These are phyloP conservation scores for Temnothorax unifasciatus DNA, from an alignment of 2,888 invertebrate species.

Conservation along the genomic window DNA sequence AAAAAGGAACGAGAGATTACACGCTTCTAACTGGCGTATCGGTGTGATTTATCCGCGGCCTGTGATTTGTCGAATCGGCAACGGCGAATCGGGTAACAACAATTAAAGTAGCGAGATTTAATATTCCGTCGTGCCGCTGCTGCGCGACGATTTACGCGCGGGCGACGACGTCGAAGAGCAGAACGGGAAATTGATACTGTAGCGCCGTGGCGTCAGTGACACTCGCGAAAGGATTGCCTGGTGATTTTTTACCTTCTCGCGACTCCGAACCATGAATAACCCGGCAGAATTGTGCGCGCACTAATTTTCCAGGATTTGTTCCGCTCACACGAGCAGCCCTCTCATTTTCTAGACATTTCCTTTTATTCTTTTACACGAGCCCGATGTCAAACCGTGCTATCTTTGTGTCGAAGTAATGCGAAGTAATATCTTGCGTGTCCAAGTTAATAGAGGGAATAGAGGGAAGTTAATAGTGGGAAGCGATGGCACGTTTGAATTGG, in stretches of 20 bases:
- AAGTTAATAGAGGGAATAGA: neutral
- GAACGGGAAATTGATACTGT: slow-evolving; percentile 43
- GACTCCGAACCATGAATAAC: neutral
- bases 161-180: slow-evolving; percentile 39
- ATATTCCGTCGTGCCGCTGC: slow-evolving; percentile 43
- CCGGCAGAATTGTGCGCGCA: too few relatives aligned
- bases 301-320: neutral
- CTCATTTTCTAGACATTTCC: neutral
- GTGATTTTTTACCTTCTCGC: neutral
- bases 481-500: slow-evolving; percentile 20
- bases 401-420: neutral
- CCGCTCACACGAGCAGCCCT: too few relatives aligned
- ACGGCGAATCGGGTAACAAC: slow-evolving; percentile 47
- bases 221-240: slow-evolving; percentile 36
- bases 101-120: slow-evolving; percentile 66
- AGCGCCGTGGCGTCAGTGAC: slow-evolving; percentile 11
- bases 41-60: slow-evolving; percentile 64
- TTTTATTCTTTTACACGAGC: neutral
- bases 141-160: slow-evolving; percentile 46
- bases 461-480: neutral
- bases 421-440: neutral
- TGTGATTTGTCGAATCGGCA: slow-evolving; percentile 62
- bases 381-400: neutral
- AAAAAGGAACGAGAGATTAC: slow-evolving; percentile 36
- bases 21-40: slow-evolving; percentile 50